Percentiles rank a stretch among this genome's conserved stretches.
phyloP scores from a whole-genome alignment of 2,113 vertebrate species.

The Oreotragus oreotragus region DNA sequence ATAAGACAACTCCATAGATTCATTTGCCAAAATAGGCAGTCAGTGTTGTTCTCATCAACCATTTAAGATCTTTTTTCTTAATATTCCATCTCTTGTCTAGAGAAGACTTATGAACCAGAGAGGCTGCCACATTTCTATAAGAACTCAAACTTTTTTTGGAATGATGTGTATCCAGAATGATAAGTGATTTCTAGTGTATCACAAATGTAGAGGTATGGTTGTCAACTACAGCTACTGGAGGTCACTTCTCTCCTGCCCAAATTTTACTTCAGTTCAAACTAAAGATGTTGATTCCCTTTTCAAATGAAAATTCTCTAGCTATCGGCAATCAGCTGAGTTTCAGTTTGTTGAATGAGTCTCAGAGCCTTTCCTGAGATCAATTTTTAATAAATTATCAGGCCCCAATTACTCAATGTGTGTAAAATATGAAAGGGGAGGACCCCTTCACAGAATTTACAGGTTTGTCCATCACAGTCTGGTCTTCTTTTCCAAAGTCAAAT shows the following conservation, averaged over 20 bases:
- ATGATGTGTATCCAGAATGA: background rate
- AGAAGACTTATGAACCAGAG: background rate
- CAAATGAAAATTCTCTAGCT: background rate
- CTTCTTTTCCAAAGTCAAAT: background rate
- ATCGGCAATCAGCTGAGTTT: background rate
- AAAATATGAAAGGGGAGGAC: background rate
- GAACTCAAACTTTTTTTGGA: background rate
- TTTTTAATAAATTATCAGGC: background rate
- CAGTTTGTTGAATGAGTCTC: background rate
- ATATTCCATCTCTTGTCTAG: background rate
- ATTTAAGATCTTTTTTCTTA: background rate
- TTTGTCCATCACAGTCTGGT: background rate
- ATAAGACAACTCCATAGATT: background rate
- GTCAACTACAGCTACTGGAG: background rate
- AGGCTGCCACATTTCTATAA: background rate
- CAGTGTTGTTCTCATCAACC: background rate
- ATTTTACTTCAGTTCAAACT: background rate
- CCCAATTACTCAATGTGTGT: background rate
- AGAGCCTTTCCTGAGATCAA: background rate
- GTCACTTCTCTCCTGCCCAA: background rate
- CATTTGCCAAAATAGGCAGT: background rate
- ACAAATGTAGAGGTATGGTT: background rate
- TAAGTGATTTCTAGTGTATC: background rate
- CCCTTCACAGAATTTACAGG: background rate
- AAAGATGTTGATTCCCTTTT: background rate